A percentile compares a stretch with the other conserved stretches of the same genome.
Conservation (phyloP, 2,113 vertebrate species). For the Myotis yumanensis region DNA sequence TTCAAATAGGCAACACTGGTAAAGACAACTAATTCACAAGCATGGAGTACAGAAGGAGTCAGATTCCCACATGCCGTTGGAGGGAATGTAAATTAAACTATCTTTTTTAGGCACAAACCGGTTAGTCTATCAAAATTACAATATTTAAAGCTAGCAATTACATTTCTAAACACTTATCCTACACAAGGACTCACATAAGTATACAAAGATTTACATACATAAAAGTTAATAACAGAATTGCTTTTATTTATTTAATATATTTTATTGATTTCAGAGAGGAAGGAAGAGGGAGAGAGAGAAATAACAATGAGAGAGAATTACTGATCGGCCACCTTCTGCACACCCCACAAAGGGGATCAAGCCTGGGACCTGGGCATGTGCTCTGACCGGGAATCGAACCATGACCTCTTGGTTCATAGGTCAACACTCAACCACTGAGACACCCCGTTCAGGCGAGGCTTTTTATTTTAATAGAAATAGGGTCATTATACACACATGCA, state of each 20-base stretch:
- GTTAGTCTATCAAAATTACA: neutral
- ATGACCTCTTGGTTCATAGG: too few species aligned
- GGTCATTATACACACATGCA: neutral
- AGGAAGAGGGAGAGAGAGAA: too few species aligned
- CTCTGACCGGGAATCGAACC: too few species aligned
- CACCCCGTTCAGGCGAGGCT: neutral
- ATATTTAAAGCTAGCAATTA: neutral
- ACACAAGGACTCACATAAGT: neutral
- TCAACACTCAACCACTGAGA: too few species aligned
- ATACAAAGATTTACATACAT: neutral
- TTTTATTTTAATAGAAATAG: neutral
- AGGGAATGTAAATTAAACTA: neutral
- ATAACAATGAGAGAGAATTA: too few species aligned
- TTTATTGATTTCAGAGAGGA: too few species aligned
- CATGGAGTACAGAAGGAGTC: neutral
- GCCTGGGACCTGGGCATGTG: too few species aligned
- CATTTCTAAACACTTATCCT: neutral
- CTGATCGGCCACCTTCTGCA: too few species aligned
- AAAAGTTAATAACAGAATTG: slow-evolving; percentile 1
- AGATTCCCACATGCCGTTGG: neutral
- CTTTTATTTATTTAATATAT: neutral
- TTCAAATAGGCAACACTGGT: neutral
- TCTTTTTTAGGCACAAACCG: neutral
- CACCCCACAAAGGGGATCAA: too few species aligned
- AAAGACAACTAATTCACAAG: neutral